Percentiles rank a stretch among this genome's conserved stretches.
Conservation (phyloP, 2,113 vertebrate genomes). For the Cyanoramphus novaezelandiae region DNA sequence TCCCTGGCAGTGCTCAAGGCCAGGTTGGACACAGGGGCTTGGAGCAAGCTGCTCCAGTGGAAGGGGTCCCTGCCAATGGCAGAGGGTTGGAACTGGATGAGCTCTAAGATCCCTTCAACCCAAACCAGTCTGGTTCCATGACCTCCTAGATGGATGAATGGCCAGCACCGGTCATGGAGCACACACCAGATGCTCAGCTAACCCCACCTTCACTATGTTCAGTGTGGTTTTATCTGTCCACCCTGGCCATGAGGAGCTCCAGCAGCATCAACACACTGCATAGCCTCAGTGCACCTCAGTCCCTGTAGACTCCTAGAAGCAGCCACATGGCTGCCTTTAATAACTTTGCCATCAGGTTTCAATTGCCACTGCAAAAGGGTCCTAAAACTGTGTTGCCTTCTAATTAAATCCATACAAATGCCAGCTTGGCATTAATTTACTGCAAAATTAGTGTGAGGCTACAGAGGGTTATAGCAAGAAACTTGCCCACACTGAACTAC, state of each 20-base stretch:
- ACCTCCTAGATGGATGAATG: neutral
- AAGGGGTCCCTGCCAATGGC: neutral
- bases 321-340: constrained; percentile 46
- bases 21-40: neutral
- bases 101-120: neutral
- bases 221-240: neutral
- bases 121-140: neutral
- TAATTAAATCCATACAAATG: constrained; percentile 71
- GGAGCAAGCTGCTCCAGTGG: neutral
- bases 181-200: rapidly evolving
- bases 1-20: too few relatives aligned
- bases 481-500: constrained; percentile 22
- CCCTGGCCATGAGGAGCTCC: neutral
- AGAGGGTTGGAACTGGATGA: neutral
- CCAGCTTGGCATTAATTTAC: constrained; percentile 61
- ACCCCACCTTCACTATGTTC: neutral
- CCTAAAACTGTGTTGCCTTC: constrained; percentile 68
- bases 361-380: constrained; percentile 61
- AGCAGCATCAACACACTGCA: neutral
- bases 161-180: neutral
- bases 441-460: constrained; percentile 55
- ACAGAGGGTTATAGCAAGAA: constrained; percentile 13
- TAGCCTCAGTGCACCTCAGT: neutral
- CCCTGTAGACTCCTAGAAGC: constrained; percentile 41
- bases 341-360: constrained; percentile 59